These are phyloP conservation scores for Acropternis orthonyx DNA, from an alignment of 2,797 vertebrate genomes.

Conservation along the genomic window DNA sequence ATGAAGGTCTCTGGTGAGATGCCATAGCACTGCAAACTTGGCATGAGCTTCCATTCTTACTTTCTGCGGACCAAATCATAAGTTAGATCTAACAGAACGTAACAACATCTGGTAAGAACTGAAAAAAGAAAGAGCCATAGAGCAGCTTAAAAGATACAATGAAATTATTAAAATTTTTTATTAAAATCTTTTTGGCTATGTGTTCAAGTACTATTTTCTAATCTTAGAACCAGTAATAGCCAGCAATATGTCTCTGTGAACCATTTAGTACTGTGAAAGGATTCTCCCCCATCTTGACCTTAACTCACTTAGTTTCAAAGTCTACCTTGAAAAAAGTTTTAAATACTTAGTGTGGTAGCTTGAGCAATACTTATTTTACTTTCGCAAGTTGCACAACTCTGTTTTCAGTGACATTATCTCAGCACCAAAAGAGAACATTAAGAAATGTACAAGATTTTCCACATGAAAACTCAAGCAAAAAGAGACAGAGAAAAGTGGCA, in stretches of 20 bases:
- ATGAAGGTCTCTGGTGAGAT: slow-evolving; percentile 95
- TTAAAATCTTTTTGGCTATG: background rate
- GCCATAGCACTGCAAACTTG: slow-evolving; percentile 97
- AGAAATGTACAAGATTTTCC: background rate
- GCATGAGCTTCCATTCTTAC: slow-evolving; percentile 93
- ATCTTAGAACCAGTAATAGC: background rate
- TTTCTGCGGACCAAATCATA: slow-evolving; percentile 79
- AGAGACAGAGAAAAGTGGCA: background rate
- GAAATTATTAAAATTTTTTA: background rate
- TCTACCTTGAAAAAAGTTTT: background rate
- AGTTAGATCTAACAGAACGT: slow-evolving; percentile 1
- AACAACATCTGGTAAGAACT: background rate
- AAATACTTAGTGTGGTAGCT: background rate
- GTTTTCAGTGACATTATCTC: background rate
- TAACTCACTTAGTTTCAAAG: background rate
- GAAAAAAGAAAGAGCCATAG: background rate
- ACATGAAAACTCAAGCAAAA: background rate
- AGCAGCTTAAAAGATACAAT: background rate
- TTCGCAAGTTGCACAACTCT: background rate
- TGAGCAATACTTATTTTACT: background rate
- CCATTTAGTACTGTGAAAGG: background rate
- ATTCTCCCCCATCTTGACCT: background rate
- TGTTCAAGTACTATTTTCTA: background rate
- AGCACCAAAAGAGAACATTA: background rate
- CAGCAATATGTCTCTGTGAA: background rate